Percentiles rank a stretch among this genome's conserved stretches.
These are phyloP conservation scores for Notospermus geniculatus DNA, from an alignment of 1,140 invertebrate species.

Conservation along the genomic window DNA sequence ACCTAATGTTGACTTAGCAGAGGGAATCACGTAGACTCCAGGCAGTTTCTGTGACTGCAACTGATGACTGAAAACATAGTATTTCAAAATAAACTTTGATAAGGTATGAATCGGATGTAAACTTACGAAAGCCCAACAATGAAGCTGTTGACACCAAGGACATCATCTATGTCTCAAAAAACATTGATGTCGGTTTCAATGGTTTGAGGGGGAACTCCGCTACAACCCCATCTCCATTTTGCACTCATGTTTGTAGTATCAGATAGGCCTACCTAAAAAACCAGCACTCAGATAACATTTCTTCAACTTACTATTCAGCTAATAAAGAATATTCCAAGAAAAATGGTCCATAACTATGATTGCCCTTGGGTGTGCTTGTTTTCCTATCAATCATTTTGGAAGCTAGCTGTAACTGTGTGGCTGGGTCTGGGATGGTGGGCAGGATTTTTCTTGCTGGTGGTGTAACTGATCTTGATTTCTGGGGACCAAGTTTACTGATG, in stretches of 20 bases:
- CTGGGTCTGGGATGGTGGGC: constrained; percentile 57
- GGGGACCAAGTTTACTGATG: no score
- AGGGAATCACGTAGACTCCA: constrained; percentile 90
- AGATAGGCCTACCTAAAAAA: no score
- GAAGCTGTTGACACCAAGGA: background rate
- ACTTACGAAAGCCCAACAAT: no score
- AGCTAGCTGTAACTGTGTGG: constrained; percentile 61
- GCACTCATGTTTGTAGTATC: no score
- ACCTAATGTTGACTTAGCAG: constrained; percentile 65
- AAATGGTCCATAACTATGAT: constrained; percentile 58
- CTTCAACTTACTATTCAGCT: constrained; percentile 73
- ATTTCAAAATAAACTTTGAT: constrained; percentile 18
- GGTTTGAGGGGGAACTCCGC: background rate
- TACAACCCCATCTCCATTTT: background rate
- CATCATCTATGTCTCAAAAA: background rate
- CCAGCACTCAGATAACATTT: no score
- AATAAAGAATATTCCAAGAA: constrained; percentile 74
- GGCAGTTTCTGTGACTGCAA: constrained; percentile 78
- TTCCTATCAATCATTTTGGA: constrained; percentile 61
- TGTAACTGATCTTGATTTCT: no score
- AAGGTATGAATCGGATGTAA: no score
- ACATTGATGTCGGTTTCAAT: background rate
- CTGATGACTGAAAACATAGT: constrained; percentile 70
- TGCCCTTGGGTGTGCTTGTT: constrained; percentile 56
- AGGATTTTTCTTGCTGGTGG: constrained; percentile 56